Percentiles rank a stretch among this genome's conserved stretches.
Conservation (phyloP, 2,113 vertebrate genomes). For the Aramus guarauna region DNA sequence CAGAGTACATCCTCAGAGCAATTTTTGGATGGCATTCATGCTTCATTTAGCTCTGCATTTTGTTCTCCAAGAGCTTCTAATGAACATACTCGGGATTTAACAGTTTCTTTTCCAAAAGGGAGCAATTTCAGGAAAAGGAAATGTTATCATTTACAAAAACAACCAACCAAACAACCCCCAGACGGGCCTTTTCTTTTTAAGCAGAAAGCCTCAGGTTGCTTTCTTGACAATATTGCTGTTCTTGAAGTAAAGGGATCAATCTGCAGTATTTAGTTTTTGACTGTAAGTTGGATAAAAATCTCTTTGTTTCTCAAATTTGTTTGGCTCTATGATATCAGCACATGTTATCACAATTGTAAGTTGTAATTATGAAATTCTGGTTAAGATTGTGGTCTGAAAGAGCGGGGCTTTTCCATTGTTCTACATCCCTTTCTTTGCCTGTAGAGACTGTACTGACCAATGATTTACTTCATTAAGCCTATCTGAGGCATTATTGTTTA, state of each 20-base stretch:
- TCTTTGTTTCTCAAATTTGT: neutral
- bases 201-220: neutral
- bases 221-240: neutral
- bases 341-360: neutral
- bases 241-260: neutral
- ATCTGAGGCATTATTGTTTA: neutral
- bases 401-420: neutral
- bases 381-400: neutral
- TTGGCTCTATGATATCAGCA: neutral
- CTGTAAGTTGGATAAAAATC: neutral
- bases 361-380: neutral
- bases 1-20: neutral
- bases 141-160: neutral
- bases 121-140: neutral
- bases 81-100: neutral
- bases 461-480: neutral
- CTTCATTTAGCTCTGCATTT: constrained; percentile 37
- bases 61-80: neutral
- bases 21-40: constrained; percentile 29
- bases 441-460: neutral
- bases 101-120: neutral
- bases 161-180: neutral
- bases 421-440: neutral
- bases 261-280: neutral
- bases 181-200: neutral